Evolutionary conservation across 1,140 invertebrate genomes (phyloP).

Genomic region (Palaemon carinicauda): DNA sequence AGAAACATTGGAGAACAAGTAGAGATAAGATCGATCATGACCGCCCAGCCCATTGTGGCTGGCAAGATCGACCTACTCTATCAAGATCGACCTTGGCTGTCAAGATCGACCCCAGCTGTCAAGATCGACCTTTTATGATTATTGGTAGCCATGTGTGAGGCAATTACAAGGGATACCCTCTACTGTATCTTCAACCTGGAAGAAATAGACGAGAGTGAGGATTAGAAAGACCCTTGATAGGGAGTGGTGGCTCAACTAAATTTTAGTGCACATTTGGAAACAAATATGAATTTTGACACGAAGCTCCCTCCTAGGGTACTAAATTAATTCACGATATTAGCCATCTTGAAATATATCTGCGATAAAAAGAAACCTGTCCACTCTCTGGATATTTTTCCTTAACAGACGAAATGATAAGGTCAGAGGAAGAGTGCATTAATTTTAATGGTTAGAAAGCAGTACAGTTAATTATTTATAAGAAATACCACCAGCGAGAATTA

Average conservation of each 20-base stretch:
- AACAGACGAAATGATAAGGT: background rate
- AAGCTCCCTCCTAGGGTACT: background rate
- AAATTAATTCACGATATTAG: background rate
- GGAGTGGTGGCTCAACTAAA: background rate
- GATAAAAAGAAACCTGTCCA: background rate
- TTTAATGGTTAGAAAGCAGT: background rate
- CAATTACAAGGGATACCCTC: too few species aligned
- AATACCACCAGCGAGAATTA: background rate
- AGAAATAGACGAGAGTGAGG: too few species aligned
- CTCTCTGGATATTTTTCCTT: background rate
- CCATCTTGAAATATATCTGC: background rate
- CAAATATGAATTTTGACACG: background rate
- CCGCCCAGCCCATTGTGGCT: too few species aligned
- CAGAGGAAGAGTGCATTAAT: background rate
- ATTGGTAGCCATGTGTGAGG: too few species aligned
- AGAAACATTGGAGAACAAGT: too few species aligned
- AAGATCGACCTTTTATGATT: too few species aligned
- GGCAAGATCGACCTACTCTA: too few species aligned
- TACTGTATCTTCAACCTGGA: too few species aligned
- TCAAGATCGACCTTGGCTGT: too few species aligned
- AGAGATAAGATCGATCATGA: too few species aligned
- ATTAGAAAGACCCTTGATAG: too few species aligned
- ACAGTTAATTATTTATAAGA: background rate
- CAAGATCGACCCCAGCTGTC: too few species aligned
- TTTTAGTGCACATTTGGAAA: background rate